Percentiles rank a stretch among this genome's conserved stretches.
These are phyloP conservation scores for Gobius niger DNA, from an alignment of 2,113 vertebrate genomes.

Conservation along the genomic window DNA sequence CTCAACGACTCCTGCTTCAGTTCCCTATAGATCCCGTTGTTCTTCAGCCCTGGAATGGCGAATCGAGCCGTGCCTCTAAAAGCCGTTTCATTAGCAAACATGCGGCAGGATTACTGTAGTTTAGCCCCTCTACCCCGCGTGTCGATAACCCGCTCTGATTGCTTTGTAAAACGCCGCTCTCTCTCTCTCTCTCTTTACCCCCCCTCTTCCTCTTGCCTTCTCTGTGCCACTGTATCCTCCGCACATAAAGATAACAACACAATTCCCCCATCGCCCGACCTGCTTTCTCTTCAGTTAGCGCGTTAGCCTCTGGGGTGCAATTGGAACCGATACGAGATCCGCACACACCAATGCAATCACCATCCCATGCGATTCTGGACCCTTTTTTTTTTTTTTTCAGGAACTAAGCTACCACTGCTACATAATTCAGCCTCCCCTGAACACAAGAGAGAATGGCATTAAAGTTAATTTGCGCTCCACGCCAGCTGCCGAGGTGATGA, in stretches of 20 bases:
- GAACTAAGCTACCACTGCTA: slow-evolving; percentile 53
- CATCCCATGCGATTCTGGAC: slow-evolving; percentile 57
- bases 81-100: slow-evolving; percentile 65
- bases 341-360: slow-evolving; percentile 58
- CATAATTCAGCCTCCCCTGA: slow-evolving; percentile 59
- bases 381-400: slow-evolving; percentile 40
- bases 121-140: slow-evolving; percentile 44
- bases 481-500: slow-evolving; percentile 41
- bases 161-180: slow-evolving; percentile 56
- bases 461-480: slow-evolving; percentile 57
- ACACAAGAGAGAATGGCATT: slow-evolving; percentile 65
- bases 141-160: slow-evolving; percentile 62
- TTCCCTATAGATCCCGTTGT: background rate
- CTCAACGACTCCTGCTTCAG: slow-evolving; percentile 4
- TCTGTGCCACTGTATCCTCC: slow-evolving; percentile 47
- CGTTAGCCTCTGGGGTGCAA: slow-evolving; percentile 61
- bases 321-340: slow-evolving; percentile 67
- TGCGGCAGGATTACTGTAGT: slow-evolving; percentile 61
- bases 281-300: slow-evolving; percentile 67
- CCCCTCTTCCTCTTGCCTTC: slow-evolving; percentile 36
- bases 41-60: slow-evolving; percentile 12
- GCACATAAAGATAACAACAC: slow-evolving; percentile 65
- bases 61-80: slow-evolving; percentile 42
- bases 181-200: background rate
- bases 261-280: slow-evolving; percentile 70